phyloP scores from a whole-genome alignment of 2,797 vertebrate species.

The Lemur catta region DNA sequence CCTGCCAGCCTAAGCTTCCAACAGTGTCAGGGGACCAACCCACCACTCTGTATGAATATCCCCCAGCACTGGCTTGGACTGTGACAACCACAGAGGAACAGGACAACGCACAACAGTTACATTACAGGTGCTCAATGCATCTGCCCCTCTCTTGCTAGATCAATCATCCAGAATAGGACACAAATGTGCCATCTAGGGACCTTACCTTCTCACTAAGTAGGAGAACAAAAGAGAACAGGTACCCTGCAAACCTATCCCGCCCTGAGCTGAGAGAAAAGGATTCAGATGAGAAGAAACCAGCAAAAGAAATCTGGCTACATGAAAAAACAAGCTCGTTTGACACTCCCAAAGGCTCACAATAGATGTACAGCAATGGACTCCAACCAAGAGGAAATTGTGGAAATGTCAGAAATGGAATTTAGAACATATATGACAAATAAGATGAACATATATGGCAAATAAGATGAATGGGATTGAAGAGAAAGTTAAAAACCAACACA shows the following conservation, averaged over 20 bases:
- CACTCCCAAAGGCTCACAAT: background rate
- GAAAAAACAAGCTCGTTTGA: background rate
- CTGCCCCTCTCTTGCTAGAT: background rate
- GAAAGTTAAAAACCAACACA: background rate
- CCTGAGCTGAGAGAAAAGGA: background rate
- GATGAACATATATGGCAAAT: background rate
- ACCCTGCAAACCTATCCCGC: accelerated
- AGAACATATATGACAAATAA: background rate
- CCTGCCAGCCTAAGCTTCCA: background rate
- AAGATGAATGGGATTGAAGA: background rate
- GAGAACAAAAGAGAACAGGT: background rate
- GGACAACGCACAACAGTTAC: background rate
- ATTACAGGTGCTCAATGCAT: background rate
- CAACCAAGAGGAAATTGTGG: background rate
- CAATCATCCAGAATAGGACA: background rate
- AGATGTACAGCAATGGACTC: background rate
- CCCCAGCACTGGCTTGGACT: background rate
- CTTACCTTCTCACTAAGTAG: background rate
- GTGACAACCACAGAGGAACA: background rate
- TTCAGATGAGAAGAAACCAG: background rate
- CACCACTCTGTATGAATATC: background rate
- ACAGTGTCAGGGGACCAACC: background rate
- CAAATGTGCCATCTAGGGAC: background rate
- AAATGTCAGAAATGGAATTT: background rate
- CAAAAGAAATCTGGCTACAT: background rate